A percentile compares a stretch with the other conserved stretches of the same genome.
Conservation (phyloP, 2,113 vertebrate species). For the Pseudopodoces humilis region DNA sequence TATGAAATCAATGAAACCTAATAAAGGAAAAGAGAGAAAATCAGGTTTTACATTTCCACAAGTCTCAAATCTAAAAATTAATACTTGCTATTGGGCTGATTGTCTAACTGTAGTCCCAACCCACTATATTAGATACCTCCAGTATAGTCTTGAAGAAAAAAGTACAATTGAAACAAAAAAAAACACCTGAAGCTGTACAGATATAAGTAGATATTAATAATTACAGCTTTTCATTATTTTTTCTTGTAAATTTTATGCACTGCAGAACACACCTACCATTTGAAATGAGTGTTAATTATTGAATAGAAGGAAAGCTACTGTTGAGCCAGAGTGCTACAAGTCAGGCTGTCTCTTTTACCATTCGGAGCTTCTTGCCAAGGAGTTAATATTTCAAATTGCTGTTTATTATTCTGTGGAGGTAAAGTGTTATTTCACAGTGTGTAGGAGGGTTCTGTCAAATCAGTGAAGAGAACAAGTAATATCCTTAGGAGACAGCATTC, state of each 20-base stretch:
- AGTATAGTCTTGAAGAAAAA: not conserved
- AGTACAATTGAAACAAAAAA: not conserved
- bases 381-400: conserved; percentile 67
- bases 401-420: conserved; percentile 68
- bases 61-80: not conserved
- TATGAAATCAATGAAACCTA: conserved; percentile 97
- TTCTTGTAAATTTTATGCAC: not conserved
- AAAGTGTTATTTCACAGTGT: conserved; percentile 55
- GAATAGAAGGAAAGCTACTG: not conserved
- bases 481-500: conserved; percentile 64
- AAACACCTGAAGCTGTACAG: not conserved
- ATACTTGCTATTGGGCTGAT: not conserved
- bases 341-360: conserved; percentile 6
- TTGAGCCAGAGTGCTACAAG: not conserved
- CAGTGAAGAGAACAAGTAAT: conserved; percentile 65
- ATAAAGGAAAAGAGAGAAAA: conserved; percentile 8
- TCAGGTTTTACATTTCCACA: not conserved
- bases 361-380: not conserved
- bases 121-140: not conserved
- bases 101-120: not conserved
- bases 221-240: not conserved
- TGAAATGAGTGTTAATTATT: not conserved
- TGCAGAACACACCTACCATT: not conserved
- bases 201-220: not conserved
- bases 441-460: conserved; percentile 69